Percentiles rank a stretch among this genome's conserved stretches.
These are phyloP conservation scores for Sycobia sp. DNA, from an alignment of 1,140 invertebrate species.

Conservation along the genomic window DNA sequence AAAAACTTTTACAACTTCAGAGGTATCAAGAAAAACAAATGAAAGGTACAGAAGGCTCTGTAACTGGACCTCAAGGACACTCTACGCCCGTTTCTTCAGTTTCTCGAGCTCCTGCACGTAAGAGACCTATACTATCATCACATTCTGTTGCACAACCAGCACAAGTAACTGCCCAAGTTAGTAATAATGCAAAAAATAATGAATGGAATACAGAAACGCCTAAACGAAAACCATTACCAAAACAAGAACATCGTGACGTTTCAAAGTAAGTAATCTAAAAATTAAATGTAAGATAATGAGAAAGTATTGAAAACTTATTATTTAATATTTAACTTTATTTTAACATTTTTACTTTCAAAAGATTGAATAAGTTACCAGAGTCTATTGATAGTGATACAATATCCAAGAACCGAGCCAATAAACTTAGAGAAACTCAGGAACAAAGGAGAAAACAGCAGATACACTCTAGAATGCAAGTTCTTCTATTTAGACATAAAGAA, in stretches of 20 bases:
- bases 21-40: conserved; percentile 83
- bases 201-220: conserved; percentile 65
- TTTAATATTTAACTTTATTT: background rate
- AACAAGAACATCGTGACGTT: conserved; percentile 51
- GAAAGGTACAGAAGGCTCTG: conserved; percentile 62
- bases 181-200: conserved; percentile 46
- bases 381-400: conserved; percentile 43
- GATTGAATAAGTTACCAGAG: conserved; percentile 46
- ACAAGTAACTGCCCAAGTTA: conserved; percentile 44
- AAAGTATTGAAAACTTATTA: background rate
- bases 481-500: conserved; percentile 86
- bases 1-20: conserved; percentile 86
- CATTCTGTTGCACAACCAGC: conserved; percentile 37
- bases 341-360: conserved; percentile 20
- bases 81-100: conserved; percentile 43
- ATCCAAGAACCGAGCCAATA: conserved; percentile 53
- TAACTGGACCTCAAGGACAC: conserved; percentile 47
- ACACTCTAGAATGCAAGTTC: conserved; percentile 68
- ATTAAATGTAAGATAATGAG: background rate
- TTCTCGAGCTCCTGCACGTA: conserved; percentile 51
- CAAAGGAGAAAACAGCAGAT: conserved; percentile 62
- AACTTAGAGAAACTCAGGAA: conserved; percentile 59
- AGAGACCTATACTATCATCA: conserved; percentile 47
- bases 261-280: conserved; percentile 47
- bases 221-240: conserved; percentile 54